Evolutionary conservation across 2,888 invertebrate species (phyloP).

Genomic region (Plebejus argus): DNA sequence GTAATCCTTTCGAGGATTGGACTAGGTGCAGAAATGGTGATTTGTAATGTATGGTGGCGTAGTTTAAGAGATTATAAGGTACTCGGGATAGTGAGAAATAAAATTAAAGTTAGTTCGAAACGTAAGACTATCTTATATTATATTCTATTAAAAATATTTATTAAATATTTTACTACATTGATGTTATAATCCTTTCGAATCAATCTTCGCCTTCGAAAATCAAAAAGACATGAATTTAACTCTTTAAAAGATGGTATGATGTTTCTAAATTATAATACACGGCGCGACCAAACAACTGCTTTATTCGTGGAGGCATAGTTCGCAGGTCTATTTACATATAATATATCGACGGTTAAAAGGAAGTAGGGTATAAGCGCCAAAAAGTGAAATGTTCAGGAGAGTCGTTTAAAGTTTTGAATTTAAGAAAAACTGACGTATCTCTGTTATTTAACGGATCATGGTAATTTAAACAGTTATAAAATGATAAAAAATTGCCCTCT

Average conservation of each 20-base stretch:
- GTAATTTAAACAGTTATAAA: no score
- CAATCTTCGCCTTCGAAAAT: constrained; percentile 54
- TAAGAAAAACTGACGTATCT: no score
- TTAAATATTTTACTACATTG: constrained; percentile 40
- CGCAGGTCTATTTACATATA: not conserved
- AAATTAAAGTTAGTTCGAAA: constrained; percentile 43
- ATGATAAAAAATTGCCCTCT: no score
- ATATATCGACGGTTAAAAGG: no score
- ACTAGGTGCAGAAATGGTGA: constrained; percentile 30
- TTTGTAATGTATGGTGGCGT: constrained; percentile 42
- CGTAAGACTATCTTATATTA: constrained; percentile 36
- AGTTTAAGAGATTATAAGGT: constrained; percentile 49
- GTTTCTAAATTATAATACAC: constrained; percentile 3
- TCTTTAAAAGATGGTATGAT: constrained; percentile 22
- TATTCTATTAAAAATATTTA: constrained; percentile 33
- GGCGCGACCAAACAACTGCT: not conserved
- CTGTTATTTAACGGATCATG: no score
- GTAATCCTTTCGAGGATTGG: constrained; percentile 8
- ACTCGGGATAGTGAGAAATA: constrained; percentile 60
- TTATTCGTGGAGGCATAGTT: not conserved
- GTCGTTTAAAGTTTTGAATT: no score
- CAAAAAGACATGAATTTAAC: constrained; percentile 40
- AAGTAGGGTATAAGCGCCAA: no score
- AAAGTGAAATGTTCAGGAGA: no score
- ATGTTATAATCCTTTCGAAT: constrained; percentile 57